Evolutionary conservation across 2,888 invertebrate species (phyloP), one percentile per base, ranked within the genome.

Genomic region (Liposcelis brunnea): DNA sequence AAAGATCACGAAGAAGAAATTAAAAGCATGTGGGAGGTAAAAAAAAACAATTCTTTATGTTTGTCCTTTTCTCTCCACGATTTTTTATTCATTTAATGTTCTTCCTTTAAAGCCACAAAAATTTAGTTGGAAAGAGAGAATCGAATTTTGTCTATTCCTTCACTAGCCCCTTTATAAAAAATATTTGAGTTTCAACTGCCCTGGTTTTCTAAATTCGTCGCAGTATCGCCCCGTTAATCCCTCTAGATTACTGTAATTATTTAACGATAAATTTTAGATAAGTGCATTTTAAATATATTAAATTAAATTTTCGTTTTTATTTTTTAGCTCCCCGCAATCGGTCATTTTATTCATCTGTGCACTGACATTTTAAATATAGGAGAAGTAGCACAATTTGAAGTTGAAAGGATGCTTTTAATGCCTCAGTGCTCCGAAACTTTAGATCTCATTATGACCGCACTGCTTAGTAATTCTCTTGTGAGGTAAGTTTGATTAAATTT

Each of bases 1-100:
- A 56, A 59, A 14, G 58, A 60, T 37, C 49, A 59, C 11, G 57
- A 54, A 35, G 56, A 62, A 31, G 61, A 66, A 49, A 64, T 72
- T 58, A 62, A 61, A 48, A 59, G 63, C 8, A 69, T 71, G 67
- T 72, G 71, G 72, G 72, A 72, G 67, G 71, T 72, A 53, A 44
- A 51, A 49, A 35, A 8, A 16, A 18, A 31, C 6, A 10, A 26
- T 18, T 18, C 4, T 31, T 19, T n/a, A 11, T 2, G n/a, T n/a
- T n/a, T n/a, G n/a, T n/a, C n/a, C n/a, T n/a, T n/a, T n/a, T 10
- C 15, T 43, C 10, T 34, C 43, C 14, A 15, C 10, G 33, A 40
- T 10, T n/a, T 40, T 40, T 18, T 40, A 14, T 7, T 18, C 15
- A 36, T 43, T 11, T 15, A 16, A 1, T 11, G 16, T 16, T 32